Conservation (phyloP, 92 coral and sea anemone species). For the Diadumene lineata region DNA sequence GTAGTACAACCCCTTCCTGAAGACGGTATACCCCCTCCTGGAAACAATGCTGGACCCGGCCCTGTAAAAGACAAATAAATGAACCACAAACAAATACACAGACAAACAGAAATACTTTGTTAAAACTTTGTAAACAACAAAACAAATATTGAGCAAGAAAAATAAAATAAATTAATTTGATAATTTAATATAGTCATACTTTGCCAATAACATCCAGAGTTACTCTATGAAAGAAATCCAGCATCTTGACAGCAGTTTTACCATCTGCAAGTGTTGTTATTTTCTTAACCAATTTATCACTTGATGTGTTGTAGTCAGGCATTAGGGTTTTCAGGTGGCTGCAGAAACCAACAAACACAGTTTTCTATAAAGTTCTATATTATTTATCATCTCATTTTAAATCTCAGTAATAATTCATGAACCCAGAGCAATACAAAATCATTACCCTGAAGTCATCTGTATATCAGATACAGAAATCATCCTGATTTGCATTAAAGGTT, state of each 20-base stretch:
- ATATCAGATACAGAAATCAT: no score
- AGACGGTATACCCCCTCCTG: no score
- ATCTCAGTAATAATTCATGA: neutral
- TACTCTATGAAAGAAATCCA: conserved; percentile 30
- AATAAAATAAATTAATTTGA: no score
- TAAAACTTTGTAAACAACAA: neutral
- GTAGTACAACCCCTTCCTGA: no score
- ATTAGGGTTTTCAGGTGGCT: conserved; percentile 47
- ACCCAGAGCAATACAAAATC: no score
- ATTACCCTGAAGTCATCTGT: no score
- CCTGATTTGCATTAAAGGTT: no score
- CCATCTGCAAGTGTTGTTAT: conserved; percentile 34
- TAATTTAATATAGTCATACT: neutral
- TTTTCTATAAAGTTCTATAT: neutral
- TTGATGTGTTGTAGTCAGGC: conserved; percentile 23
- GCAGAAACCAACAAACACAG: no score
- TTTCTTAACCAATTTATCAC: conserved; percentile 20
- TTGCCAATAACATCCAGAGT: conserved; percentile 32
- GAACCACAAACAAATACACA: no score
- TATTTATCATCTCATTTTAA: neutral
- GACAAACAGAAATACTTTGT: no score
- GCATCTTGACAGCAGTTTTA: conserved; percentile 39
- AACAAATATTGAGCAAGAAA: neutral
- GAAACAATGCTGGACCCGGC: no score
- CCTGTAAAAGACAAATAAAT: no score